Conservation (phyloP, 2,797 vertebrate genomes). For the Onychomys torridus region DNA sequence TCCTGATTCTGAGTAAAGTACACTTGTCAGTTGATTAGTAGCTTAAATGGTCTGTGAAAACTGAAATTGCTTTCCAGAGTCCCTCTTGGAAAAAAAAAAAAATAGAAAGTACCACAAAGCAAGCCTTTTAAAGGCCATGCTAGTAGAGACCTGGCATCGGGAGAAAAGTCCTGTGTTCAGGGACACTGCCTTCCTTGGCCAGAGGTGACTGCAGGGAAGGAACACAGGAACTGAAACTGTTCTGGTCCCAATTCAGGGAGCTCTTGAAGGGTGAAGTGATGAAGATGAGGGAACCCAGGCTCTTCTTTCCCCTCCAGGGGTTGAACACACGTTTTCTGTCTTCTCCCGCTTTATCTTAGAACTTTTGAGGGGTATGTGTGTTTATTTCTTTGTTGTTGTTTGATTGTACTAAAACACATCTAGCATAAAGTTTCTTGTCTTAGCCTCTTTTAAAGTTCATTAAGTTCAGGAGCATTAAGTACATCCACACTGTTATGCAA, state of each 20-base stretch:
- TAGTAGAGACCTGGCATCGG: background rate
- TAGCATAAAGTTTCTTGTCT: background rate
- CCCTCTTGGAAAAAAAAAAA: slow-evolving; percentile 25
- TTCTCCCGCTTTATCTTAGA: background rate
- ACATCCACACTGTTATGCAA: background rate
- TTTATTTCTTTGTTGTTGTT: background rate
- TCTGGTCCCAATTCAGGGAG: background rate
- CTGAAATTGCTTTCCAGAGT: slow-evolving; percentile 58
- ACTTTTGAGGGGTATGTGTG: background rate
- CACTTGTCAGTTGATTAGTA: slow-evolving; percentile 61
- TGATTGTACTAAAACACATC: background rate
- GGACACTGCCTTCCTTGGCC: background rate
- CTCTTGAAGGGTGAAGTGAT: background rate
- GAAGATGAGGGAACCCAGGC: accelerated
- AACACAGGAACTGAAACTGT: background rate
- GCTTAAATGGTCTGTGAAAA: slow-evolving; percentile 51
- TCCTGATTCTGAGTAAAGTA: slow-evolving; percentile 20
- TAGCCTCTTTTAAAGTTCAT: background rate
- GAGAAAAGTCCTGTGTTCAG: background rate
- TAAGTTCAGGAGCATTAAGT: background rate
- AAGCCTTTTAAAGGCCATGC: background rate
- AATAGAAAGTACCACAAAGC: background rate
- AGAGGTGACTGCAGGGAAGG: background rate
- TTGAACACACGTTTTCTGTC: background rate
- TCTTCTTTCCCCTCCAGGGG: background rate